phyloP scores from a whole-genome alignment of 2,113 vertebrate species.

The Gasterosteus nipponicus region DNA sequence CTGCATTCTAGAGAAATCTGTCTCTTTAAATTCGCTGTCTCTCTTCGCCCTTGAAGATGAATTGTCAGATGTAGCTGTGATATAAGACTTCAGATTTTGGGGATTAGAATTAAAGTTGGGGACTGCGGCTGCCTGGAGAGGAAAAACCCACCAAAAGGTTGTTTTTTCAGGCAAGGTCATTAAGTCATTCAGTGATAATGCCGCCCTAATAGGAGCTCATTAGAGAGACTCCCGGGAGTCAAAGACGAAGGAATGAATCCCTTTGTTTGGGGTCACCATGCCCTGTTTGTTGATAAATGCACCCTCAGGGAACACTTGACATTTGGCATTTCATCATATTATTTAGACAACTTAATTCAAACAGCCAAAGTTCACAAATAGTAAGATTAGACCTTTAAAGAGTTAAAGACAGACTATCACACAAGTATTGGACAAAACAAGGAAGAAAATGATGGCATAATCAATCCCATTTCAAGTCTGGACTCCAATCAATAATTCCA shows the following conservation, averaged over 20 bases:
- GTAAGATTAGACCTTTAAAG: no score
- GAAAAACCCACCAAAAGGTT: conserved; percentile 30
- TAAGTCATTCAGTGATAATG: conserved; percentile 35
- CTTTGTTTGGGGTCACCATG: conserved; percentile 43
- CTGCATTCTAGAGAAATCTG: neutral
- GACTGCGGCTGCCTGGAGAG: neutral
- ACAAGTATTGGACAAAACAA: neutral
- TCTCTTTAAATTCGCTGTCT: neutral
- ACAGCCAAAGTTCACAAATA: neutral
- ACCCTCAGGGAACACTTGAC: conserved; percentile 2
- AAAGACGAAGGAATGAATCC: conserved; percentile 19
- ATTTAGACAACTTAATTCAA: conserved; percentile 12
- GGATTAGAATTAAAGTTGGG: neutral
- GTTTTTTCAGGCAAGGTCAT: conserved; percentile 65
- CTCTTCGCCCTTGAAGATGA: neutral
- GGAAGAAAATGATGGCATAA: neutral
- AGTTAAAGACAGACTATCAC: neutral
- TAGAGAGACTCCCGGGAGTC: conserved; percentile 51
- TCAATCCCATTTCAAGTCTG: neutral
- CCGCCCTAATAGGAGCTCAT: conserved; percentile 58
- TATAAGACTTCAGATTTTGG: neutral
- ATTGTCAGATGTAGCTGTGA: neutral
- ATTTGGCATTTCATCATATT: conserved; percentile 14
- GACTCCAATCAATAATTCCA: conserved; percentile 7
- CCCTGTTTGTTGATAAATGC: conserved; percentile 29